Percentiles rank a stretch among this genome's conserved stretches.
These are phyloP conservation scores for Latrodectus elegans DNA, from an alignment of 2,888 invertebrate genomes.

Conservation along the genomic window DNA sequence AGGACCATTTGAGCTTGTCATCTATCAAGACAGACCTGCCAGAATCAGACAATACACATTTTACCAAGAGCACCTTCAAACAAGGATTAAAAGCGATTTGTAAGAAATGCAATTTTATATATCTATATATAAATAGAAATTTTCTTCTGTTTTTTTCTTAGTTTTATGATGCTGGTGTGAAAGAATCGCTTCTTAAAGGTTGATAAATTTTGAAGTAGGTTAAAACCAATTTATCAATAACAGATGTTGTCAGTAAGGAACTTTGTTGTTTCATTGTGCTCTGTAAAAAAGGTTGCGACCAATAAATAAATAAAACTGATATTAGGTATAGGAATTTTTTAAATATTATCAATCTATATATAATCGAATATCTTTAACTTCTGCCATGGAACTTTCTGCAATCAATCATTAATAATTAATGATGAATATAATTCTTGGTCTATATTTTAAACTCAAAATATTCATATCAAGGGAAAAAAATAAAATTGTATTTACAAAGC, in stretches of 20 bases:
- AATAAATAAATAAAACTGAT: no score
- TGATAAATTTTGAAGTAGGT: neutral
- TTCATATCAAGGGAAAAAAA: no score
- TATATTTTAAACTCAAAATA: no score
- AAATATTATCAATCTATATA: no score
- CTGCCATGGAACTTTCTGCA: no score
- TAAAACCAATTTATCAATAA: constrained; percentile 15
- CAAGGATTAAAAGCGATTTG: constrained; percentile 53
- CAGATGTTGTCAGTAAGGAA: constrained; percentile 40
- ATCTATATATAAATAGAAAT: constrained; percentile 26
- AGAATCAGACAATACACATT: constrained; percentile 57
- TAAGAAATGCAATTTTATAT: constrained; percentile 20
- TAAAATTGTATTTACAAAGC: no score
- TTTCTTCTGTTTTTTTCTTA: constrained; percentile 33
- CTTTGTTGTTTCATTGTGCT: neutral
- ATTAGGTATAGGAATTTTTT: no score
- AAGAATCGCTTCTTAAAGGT: neutral
- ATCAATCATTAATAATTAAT: no score
- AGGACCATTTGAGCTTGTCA: constrained; percentile 48
- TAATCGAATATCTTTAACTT: no score
- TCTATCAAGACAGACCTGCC: constrained; percentile 61
- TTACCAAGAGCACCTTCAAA: constrained; percentile 20
- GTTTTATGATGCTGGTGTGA: constrained; percentile 9
- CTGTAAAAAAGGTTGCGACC: no score
- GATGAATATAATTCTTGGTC: no score